phyloP scores from a whole-genome alignment of 2,888 invertebrate genomes.

The Lampropteryx suffumata region DNA sequence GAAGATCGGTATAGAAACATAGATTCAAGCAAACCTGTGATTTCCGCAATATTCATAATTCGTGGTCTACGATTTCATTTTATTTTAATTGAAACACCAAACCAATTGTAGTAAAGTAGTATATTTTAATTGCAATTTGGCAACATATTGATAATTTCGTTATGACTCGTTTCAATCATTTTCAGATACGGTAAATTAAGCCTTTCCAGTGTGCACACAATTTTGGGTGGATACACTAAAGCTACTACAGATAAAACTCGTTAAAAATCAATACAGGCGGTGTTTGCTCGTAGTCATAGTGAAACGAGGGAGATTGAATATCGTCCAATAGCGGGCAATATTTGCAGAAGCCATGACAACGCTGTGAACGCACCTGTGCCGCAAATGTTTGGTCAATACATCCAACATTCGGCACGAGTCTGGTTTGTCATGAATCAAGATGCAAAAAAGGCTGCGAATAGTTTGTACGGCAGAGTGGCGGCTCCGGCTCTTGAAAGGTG shows the following conservation, averaged over 20 bases:
- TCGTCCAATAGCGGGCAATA: slow-evolving; percentile 53
- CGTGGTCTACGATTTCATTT: not conserved
- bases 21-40: too few species aligned
- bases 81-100: not conserved
- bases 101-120: not conserved
- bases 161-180: slow-evolving; percentile 1
- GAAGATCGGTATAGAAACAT: not conserved
- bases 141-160: not conserved
- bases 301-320: slow-evolving; percentile 56
- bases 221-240: slow-evolving; percentile 5
- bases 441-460: slow-evolving; percentile 59
- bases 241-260: slow-evolving; percentile 40
- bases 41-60: too few species aligned
- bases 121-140: slow-evolving; percentile 5
- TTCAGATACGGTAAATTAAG: slow-evolving; percentile 2
- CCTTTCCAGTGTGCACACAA: not conserved
- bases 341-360: slow-evolving; percentile 62
- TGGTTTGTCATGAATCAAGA: slow-evolving; percentile 57
- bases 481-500: slow-evolving; percentile 70
- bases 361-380: slow-evolving; percentile 48
- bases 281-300: slow-evolving; percentile 72
- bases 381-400: slow-evolving; percentile 55
- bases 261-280: slow-evolving; percentile 60
- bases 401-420: slow-evolving; percentile 36
- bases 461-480: slow-evolving; percentile 73